Base-by-base conservation (phyloP, 2,888 invertebrate genomes). In the Lacanobia oleracea region DNA sequence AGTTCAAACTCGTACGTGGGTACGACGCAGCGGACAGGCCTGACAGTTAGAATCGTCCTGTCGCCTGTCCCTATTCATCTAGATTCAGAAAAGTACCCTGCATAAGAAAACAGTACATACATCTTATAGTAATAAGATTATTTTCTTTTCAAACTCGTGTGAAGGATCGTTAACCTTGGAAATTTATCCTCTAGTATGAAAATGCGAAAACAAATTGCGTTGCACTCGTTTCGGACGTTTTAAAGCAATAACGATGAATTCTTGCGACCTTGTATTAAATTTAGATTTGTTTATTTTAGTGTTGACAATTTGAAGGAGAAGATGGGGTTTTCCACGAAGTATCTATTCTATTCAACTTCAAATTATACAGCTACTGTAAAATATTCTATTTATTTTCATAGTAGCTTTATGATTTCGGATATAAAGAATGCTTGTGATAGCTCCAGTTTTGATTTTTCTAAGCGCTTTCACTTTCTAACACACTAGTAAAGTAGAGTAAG, bases 401-500 rank as follows among this genome's bases (percentile, higher is more conserved):
- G 23, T 23, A 16, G 21, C 10, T 2, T 43, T 2, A 53, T 7
- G 14, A 4, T 14, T 37, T 45, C 6, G 0, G 10, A 23, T 60
- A 18, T 23, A 23, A 54, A 18, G 18, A 8, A 27, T 64, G 16
- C 21, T 37, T n/a, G 18, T 18, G 1, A 7, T 43, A 23, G 62
- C 65, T 83, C 76, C 23, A 50, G 79, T 68, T 75, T 69, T 60
- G 75, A 75, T 77, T 77, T 82, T 83, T 76, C 56, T 57, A 65
- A 81, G 51, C 65, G 54, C 54, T 72, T 75, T 75, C 77, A 63
- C 71, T 75, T 65, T 16, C 86, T 79, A 88, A 85, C 84, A 87
- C 77, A 78, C 82, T 83, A 88, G 88, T 87, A 86, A 88, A 91
- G 87, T 90, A 89, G 88, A 86, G 86, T 86, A 88, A 91, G 89